phyloP scores from a whole-genome alignment of 2,797 vertebrate genomes.

The Masticophis lateralis region DNA sequence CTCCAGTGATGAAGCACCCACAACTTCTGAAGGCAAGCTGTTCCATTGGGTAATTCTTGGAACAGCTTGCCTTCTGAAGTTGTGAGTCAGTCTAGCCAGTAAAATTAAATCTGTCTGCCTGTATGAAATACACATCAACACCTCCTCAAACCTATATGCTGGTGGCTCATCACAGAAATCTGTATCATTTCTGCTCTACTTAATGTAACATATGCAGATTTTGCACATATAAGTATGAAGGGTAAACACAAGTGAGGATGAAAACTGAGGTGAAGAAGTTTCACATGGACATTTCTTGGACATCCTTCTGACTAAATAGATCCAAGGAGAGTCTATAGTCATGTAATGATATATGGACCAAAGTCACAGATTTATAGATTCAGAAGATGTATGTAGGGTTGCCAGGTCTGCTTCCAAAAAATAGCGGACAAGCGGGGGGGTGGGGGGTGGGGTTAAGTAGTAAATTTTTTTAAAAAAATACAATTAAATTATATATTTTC shows the following conservation, averaged over 20 bases:
- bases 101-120: neutral
- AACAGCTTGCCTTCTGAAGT: neutral
- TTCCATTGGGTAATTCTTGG: neutral
- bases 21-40: neutral
- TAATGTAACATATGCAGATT: neutral
- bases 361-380: neutral
- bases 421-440: no score
- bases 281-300: neutral
- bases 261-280: neutral
- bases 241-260: neutral
- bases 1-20: neutral
- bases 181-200: neutral
- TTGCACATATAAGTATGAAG: neutral
- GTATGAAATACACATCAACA: neutral
- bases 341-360: neutral
- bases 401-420: no score
- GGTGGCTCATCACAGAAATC: neutral
- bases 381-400: neutral
- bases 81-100: neutral
- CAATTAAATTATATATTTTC: no score
- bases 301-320: neutral
- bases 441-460: no score
- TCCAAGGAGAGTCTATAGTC: neutral
- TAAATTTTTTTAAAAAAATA: no score
- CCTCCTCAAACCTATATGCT: neutral